Percentiles rank a stretch among this genome's conserved stretches.
phyloP scores from a whole-genome alignment of 2,113 vertebrate species.

The Anguilla japonica region DNA sequence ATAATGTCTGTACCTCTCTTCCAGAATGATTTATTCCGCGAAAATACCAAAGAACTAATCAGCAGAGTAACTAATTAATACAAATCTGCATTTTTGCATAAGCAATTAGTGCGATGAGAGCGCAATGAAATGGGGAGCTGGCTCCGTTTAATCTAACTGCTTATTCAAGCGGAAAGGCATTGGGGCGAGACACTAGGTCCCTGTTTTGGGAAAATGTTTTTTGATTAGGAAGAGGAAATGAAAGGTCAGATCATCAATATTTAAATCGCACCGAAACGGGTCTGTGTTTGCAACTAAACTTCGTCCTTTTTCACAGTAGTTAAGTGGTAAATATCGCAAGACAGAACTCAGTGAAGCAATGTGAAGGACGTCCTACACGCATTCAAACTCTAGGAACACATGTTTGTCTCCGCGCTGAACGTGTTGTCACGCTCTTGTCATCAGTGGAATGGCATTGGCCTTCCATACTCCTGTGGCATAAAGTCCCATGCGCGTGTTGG shows the following conservation, averaged over 20 bases:
- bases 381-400: neutral
- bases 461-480: neutral
- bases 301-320: constrained; percentile 54
- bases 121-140: constrained; percentile 80
- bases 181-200: constrained; percentile 71
- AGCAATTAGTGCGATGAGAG: constrained; percentile 84
- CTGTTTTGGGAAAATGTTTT: constrained; percentile 70
- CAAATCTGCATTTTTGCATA: constrained; percentile 94
- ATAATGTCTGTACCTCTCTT: constrained; percentile 65
- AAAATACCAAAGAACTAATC: constrained; percentile 88
- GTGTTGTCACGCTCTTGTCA: neutral
- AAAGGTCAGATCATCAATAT: constrained; percentile 88
- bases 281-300: constrained; percentile 69
- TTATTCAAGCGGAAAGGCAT: constrained; percentile 80
- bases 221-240: constrained; percentile 80
- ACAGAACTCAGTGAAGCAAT: neutral
- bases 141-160: constrained; percentile 79
- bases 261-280: constrained; percentile 77
- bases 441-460: neutral
- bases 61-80: constrained; percentile 91
- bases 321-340: neutral
- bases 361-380: neutral
- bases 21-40: constrained; percentile 83
- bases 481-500: neutral
- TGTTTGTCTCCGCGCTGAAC: neutral